A percentile compares a stretch with the other conserved stretches of the same genome.
Evolutionary conservation across 1,140 invertebrate genomes (phyloP).

Genomic region (Reticulitermes speratus): DNA sequence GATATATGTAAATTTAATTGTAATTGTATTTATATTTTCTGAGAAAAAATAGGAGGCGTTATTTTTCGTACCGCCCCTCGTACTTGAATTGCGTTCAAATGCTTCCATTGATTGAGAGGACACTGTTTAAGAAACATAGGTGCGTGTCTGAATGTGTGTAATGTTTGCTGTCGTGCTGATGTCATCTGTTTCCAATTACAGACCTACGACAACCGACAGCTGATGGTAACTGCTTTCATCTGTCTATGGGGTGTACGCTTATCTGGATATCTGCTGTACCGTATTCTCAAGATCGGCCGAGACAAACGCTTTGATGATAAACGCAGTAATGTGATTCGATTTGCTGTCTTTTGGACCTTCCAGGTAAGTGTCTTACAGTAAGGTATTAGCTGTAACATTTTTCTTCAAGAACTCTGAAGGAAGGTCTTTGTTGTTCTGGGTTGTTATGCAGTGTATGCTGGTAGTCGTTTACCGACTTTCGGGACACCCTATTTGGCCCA

Average conservation of each 20-base stretch:
- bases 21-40: too few species aligned
- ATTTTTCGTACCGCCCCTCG: too few species aligned
- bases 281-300: slow-evolving; percentile 84
- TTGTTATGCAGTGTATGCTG: background rate
- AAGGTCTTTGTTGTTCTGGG: background rate
- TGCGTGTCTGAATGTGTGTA: background rate
- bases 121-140: background rate
- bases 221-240: slow-evolving; percentile 83
- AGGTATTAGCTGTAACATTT: background rate
- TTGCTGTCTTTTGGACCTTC: slow-evolving; percentile 89
- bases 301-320: slow-evolving; percentile 89
- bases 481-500: too few species aligned
- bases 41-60: too few species aligned
- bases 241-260: slow-evolving; percentile 82
- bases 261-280: slow-evolving; percentile 81
- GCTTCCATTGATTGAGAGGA: too few species aligned
- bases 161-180: too few species aligned
- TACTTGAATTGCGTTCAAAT: too few species aligned
- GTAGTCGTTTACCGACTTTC: too few species aligned
- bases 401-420: too few species aligned
- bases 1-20: too few species aligned
- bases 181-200: slow-evolving; percentile 44
- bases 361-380: slow-evolving; percentile 57
- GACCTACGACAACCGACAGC: slow-evolving; percentile 80
- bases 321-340: slow-evolving; percentile 78